Percentiles rank a stretch among this genome's conserved stretches.
These are phyloP conservation scores for Andrena bicolor DNA, from an alignment of 2,888 invertebrate genomes.

Conservation along the genomic window DNA sequence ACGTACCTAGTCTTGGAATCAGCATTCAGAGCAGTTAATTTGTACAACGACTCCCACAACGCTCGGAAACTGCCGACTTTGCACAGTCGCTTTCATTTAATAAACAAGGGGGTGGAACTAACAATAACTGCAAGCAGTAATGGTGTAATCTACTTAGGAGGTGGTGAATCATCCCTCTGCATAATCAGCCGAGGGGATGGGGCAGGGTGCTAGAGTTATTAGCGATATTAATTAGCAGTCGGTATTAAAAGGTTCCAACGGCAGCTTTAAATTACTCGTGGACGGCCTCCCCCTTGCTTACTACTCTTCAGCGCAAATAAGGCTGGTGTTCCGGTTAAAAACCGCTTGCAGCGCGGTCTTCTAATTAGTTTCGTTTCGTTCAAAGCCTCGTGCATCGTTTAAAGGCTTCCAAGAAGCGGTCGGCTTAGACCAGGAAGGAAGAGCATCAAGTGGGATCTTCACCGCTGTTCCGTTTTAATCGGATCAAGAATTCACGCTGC, in stretches of 20 bases:
- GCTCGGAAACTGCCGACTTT: neutral
- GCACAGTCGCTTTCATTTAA: neutral
- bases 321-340: conserved; percentile 11
- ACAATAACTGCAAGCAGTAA: neutral
- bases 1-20: too few species aligned
- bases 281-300: conserved; percentile 10
- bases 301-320: conserved; percentile 23
- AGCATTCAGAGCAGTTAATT: too few species aligned
- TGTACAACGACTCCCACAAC: too few species aligned
- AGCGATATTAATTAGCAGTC: conserved; percentile 36
- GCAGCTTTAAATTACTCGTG: conserved; percentile 8
- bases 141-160: neutral
- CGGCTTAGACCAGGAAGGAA: neutral
- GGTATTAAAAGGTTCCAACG: conserved; percentile 22
- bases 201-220: neutral
- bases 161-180: neutral
- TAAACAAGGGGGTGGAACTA: neutral
- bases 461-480: neutral
- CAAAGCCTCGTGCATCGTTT: conserved; percentile 7
- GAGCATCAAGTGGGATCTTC: conserved; percentile 4
- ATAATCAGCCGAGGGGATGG: neutral
- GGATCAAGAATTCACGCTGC: conserved; percentile 8
- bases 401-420: neutral
- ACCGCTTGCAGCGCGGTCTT: conserved; percentile 6
- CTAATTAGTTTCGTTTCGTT: conserved; percentile 42